Conservation (phyloP, 2,113 vertebrate genomes). For the Paralichthys olivaceus region DNA sequence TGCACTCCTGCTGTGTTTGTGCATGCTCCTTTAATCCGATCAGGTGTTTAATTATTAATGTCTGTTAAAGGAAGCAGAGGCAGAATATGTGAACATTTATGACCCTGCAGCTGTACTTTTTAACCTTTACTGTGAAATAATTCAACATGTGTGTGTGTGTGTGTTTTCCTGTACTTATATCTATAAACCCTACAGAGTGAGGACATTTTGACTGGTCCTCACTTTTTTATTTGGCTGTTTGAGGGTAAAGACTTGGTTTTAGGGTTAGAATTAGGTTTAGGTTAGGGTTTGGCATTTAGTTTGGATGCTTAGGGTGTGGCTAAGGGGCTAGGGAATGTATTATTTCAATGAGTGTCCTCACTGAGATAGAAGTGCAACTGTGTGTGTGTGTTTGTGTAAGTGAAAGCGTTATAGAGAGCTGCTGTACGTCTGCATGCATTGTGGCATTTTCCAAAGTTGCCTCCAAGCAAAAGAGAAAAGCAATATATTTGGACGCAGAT, state of each 20-base stretch:
- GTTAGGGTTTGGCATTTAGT: too few relatives aligned
- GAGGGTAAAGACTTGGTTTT: too few relatives aligned
- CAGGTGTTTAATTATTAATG: constrained; percentile 76
- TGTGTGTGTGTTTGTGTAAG: not conserved
- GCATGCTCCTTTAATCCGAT: constrained; percentile 69
- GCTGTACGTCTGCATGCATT: not conserved
- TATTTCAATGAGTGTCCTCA: too few relatives aligned
- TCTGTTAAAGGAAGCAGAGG: constrained; percentile 58
- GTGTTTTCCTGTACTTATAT: not conserved
- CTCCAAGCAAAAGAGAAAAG: constrained; percentile 18
- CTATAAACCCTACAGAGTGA: too few relatives aligned
- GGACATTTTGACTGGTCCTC: too few relatives aligned
- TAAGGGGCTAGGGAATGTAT: too few relatives aligned
- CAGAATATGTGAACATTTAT: constrained; percentile 55
- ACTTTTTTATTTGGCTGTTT: too few relatives aligned
- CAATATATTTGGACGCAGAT: constrained; percentile 2
- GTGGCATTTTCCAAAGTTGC: constrained; percentile 23
- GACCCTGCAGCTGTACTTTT: constrained; percentile 64
- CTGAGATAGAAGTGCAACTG: too few relatives aligned
- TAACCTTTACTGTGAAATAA: constrained; percentile 60
- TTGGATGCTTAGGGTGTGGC: too few relatives aligned
- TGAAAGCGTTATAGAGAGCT: constrained; percentile 6
- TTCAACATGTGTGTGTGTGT: not conserved
- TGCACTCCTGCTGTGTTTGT: constrained; percentile 24
- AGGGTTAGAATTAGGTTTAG: too few relatives aligned